Conservation (phyloP, 2,888 invertebrate genomes). For the Rotaria magnacalcarata region DNA sequence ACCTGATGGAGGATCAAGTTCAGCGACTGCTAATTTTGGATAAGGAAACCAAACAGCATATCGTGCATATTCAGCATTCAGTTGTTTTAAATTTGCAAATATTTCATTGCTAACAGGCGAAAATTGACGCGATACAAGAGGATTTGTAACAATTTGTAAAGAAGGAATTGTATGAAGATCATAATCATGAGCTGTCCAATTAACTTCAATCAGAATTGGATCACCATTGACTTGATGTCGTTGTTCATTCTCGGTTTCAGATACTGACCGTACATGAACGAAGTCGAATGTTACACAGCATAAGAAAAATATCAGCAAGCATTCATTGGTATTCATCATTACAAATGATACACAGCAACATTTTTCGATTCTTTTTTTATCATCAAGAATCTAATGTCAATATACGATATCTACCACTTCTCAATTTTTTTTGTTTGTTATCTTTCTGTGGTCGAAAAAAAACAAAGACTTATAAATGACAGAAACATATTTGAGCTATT, state of each 20-base stretch:
- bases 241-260: background rate
- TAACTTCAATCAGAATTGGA: background rate
- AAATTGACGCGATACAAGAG: conserved; percentile 6
- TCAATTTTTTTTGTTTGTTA: background rate
- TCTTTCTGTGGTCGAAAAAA: too few species aligned
- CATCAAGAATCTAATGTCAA: background rate
- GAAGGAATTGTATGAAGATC: background rate
- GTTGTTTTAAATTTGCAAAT: background rate
- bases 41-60: conserved; percentile 22
- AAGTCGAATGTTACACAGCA: background rate
- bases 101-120: background rate
- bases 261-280: background rate
- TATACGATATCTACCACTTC: background rate
- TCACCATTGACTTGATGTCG: background rate
- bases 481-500: too few species aligned
- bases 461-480: too few species aligned
- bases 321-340: background rate
- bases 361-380: background rate
- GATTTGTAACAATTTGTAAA: conserved; percentile 21
- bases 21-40: background rate
- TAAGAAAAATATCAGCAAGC: background rate
- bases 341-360: background rate
- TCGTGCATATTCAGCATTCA: background rate
- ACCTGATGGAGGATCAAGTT: conserved; percentile 12
- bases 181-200: background rate